Evolutionary conservation across 92 coral and sea anemone species (phyloP).

Genomic region (Phenganax stokvisi): DNA sequence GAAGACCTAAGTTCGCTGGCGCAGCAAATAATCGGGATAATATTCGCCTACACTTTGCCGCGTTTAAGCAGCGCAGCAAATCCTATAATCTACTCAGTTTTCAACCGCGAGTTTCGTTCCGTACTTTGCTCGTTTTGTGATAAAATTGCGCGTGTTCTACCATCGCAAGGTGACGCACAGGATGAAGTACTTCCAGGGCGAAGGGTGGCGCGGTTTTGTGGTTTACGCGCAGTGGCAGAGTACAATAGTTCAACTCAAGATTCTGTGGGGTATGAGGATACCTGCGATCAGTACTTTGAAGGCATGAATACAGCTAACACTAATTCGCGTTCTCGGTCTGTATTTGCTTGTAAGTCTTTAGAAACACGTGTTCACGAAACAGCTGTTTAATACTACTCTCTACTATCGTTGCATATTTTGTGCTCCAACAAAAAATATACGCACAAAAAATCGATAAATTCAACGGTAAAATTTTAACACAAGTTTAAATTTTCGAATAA

Average conservation of each 20-base stretch:
- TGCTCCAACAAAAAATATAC: neutral
- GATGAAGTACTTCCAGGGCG: neutral
- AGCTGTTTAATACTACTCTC: neutral
- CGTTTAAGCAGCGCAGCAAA: slow-evolving; percentile 81
- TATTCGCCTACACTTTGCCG: slow-evolving; percentile 79
- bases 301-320: slow-evolving; percentile 3
- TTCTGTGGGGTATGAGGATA: neutral
- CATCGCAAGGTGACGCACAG: neutral
- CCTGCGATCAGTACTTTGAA: slow-evolving; percentile 2
- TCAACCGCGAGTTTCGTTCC: slow-evolving; percentile 80
- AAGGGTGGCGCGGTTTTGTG: neutral
- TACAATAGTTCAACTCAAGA: neutral
- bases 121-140: slow-evolving; percentile 54
- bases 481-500: no score
- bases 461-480: no score
- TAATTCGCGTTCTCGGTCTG: slow-evolving; percentile 14
- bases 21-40: slow-evolving; percentile 64
- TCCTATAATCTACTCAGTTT: slow-evolving; percentile 89
- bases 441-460: no score
- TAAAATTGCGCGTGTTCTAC: slow-evolving; percentile 1
- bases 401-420: neutral
- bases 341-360: slow-evolving; percentile 3
- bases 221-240: neutral
- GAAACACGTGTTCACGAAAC: slow-evolving; percentile 22
- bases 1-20: slow-evolving; percentile 38